Evolutionary conservation across 2,797 vertebrate genomes (phyloP).

Genomic region (Karalla daura): DNA sequence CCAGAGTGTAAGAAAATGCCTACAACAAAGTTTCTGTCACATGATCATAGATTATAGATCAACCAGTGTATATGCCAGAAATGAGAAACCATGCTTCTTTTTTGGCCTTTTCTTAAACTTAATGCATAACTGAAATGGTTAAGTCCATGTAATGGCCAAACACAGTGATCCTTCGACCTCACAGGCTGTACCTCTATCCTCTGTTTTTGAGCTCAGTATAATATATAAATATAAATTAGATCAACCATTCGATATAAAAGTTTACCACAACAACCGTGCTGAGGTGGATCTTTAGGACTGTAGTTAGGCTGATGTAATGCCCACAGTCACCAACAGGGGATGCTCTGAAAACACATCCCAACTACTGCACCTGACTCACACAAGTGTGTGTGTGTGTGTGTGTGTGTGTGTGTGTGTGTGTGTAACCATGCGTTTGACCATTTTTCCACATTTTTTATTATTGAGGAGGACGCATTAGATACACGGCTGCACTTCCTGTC

Average conservation of each 20-base stretch:
- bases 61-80: too few species aligned
- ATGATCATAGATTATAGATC: too few species aligned
- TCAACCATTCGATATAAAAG: not conserved
- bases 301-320: not conserved
- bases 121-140: too few species aligned
- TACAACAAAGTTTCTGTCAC: too few species aligned
- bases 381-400: not conserved
- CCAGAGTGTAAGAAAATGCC: too few species aligned
- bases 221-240: not conserved
- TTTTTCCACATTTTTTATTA: constrained; percentile 25
- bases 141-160: too few species aligned
- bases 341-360: constrained; percentile 33
- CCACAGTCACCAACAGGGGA: constrained; percentile 27
- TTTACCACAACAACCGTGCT: not conserved
- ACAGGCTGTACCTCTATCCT: not conserved
- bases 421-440: not conserved
- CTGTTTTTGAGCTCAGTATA: not conserved
- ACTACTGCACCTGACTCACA: constrained; percentile 5
- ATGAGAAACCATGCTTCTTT: too few species aligned
- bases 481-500: constrained; percentile 8
- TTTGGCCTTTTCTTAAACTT: too few species aligned
- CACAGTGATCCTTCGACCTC: too few species aligned
- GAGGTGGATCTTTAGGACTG: not conserved
- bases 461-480: constrained; percentile 26
- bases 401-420: not conserved